Conservation (phyloP, 2,797 vertebrate genomes). For the Cuculus canorus region DNA sequence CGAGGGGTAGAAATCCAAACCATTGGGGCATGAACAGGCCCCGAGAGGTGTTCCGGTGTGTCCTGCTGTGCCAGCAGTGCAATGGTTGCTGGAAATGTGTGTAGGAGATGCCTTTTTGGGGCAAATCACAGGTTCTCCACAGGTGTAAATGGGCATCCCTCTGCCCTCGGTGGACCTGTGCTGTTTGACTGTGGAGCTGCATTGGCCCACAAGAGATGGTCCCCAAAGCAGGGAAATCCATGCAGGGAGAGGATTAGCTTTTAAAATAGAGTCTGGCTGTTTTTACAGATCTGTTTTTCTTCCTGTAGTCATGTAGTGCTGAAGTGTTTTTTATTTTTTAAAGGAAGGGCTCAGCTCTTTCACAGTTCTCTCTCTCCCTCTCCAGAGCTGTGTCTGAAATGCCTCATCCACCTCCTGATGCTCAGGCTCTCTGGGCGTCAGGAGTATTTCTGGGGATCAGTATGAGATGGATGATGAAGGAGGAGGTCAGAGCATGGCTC, state of each 20-base stretch:
- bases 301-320: constrained; percentile 19
- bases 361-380: constrained; percentile 13
- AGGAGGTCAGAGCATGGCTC: background rate
- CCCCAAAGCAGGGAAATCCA: constrained; percentile 26
- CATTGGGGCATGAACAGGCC: background rate
- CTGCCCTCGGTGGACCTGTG: background rate
- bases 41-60: background rate
- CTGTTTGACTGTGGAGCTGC: background rate
- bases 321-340: constrained; percentile 9
- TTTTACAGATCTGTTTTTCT: constrained; percentile 39
- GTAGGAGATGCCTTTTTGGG: background rate
- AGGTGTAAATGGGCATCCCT: background rate
- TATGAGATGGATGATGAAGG: background rate
- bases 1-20: constrained; percentile 61
- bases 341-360: constrained; percentile 49
- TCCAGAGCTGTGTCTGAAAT: background rate
- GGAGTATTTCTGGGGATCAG: background rate
- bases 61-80: background rate
- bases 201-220: background rate
- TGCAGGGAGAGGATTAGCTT: constrained; percentile 19
- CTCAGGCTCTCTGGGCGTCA: background rate
- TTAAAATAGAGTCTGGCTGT: constrained; percentile 9
- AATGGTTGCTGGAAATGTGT: background rate
- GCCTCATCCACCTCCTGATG: background rate
- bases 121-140: background rate